Base-by-base conservation (phyloP, 2,113 vertebrate species). In the Saguinus midas region DNA sequence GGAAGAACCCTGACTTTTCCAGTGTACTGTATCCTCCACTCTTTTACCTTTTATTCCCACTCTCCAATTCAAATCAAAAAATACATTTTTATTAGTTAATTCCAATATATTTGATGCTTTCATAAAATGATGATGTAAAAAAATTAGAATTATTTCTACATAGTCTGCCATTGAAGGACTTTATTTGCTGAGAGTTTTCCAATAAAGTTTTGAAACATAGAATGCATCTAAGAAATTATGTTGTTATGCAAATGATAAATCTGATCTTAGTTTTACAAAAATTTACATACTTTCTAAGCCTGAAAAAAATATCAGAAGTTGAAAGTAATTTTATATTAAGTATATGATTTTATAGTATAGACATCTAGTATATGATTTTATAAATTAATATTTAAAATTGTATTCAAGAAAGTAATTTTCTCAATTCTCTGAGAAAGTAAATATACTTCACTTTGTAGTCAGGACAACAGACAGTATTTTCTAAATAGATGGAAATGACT, bases 361-460 rank as follows among this genome's bases (percentile, higher is more conserved):
- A 66, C 50, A 73, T 4, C 40, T 96, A 12, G 23, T 82, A 93
- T 87, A 17, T 57, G 18, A 95, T 2, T 84, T 95, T 37, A 61
- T 40, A 87, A 94, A 85, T 84, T 96, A 93, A 89, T 87, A 87
- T 87, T 97, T 94, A 91, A 87, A 92, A 50, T 29, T 90, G 45
- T 75, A 29, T 4, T 8, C 37, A 78, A 84, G 52, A 7, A 43
- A 32, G 8, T 55, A 64, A 91, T 93, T 76, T 66, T 32, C 35
- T 70, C 4, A 90, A 8, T 48, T 85, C 55, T 93, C 8, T 80
- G 43, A 35, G 75, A 25, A 96, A 94, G 32, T 78, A 95, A 97
- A 91, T 4, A 37, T 2, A 32, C 6, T 96, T 90, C 89, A 81
- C n/a, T 94, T 93, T 79, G 29, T 90, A 40, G 16, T 96, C 75